phyloP scores from a whole-genome alignment of 2,113 vertebrate species.

The Phyllostomus discolor region DNA sequence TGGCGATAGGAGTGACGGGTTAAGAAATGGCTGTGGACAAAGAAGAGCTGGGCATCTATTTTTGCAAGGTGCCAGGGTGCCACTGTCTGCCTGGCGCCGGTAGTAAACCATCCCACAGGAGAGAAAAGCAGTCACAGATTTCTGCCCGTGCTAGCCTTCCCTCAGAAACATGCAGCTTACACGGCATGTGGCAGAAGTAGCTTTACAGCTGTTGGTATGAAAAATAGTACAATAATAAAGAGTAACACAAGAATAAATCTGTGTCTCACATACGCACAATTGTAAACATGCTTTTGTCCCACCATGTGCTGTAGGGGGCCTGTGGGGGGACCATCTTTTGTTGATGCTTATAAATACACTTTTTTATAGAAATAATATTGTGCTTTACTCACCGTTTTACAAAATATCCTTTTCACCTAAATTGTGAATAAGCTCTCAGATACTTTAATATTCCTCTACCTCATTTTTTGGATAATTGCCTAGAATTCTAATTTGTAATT shows the following conservation, averaged over 20 bases:
- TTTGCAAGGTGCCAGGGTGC: background rate
- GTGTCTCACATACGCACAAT: background rate
- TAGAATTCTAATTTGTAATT: background rate
- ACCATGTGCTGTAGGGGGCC: background rate
- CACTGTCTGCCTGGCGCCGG: background rate
- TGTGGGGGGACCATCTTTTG: background rate
- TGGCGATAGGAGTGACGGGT: background rate
- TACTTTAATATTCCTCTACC: background rate
- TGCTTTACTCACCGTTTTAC: background rate
- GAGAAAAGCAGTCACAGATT: background rate
- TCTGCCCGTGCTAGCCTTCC: background rate
- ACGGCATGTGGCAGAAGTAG: background rate
- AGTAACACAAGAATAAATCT: background rate
- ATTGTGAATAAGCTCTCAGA: background rate
- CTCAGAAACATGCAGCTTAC: background rate
- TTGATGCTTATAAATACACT: background rate
- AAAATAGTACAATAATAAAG: background rate
- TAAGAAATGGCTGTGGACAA: background rate
- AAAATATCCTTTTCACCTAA: background rate
- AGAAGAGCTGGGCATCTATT: background rate
- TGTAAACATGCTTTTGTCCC: background rate
- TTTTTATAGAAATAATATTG: background rate
- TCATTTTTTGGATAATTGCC: background rate
- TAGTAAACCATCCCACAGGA: background rate
- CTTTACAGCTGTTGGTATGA: background rate